Base-by-base conservation (phyloP, 2,113 vertebrate species). In the Paradisaea rubra region DNA sequence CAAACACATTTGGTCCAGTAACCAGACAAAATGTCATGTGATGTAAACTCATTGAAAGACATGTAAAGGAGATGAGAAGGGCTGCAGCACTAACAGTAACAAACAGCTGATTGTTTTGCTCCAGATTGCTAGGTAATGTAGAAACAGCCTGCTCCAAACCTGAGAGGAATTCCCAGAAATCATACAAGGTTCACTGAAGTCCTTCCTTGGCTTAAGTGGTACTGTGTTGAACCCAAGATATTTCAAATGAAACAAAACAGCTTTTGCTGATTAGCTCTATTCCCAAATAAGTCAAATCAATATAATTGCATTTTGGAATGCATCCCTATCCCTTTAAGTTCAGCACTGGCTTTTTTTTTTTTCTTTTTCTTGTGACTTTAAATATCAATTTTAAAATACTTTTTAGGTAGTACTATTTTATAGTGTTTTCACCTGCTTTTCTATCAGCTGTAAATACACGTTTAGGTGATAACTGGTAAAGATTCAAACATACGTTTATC, bases 401-500 rank as follows among this genome's bases (percentile, higher is more conserved):
- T 79, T 92, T 72, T 54, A 81, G 47, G 28, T 73, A 66, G 50
- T 66, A 77, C 15, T 74, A 14, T 72, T 89, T 95, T 91, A 17
- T 80, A 56, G 24, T 88, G 72, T 94, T 95, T 96, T 95, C 89
- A 95, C 72, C 89, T 94, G 78, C 68, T 91, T 82, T 52, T 90
- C 71, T 93, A 37, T 90, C 88, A 89, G 45, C 81, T 95, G 79
- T 89, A 94, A 94, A 83, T 94, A 93, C 70, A 91, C 0, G 1
- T 81, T 91, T 95, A 94, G 94, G 96, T 95, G 91, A 89, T 88
- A 95, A 86, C 94, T 95, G 76, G 85, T 94, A 93, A 72, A 86
- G 82, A 97, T 88, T 88, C 50, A 94, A 95, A 74, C 96, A 97
- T 97, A 97, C 94, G 94, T 95, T 98, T 94, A 88, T 83, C 91